Base-by-base conservation (phyloP, 2,797 vertebrate genomes). In the Premnoplex brunnescens region DNA sequence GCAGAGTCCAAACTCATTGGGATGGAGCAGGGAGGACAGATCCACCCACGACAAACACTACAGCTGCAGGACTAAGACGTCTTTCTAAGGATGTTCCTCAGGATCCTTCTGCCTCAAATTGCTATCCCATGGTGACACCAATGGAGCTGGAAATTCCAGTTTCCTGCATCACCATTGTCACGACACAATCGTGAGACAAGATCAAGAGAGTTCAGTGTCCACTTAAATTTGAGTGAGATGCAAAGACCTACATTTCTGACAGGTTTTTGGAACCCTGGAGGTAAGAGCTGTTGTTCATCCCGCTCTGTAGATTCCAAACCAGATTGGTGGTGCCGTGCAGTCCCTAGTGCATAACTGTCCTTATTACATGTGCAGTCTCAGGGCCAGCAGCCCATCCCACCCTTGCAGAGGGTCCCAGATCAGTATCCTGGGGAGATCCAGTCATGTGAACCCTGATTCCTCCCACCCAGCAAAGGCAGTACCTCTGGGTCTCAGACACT, bases 341-440 rank as follows among this genome's bases (percentile, higher is more conserved):
- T 93, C 82, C 64, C 91, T 43, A 36, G 55, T 58, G 67, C 48
- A 11, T 3, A 19, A 55, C 23, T 49, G 87, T 79, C 80, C 63
- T 30, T 63, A 39, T 67, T 60, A 7, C 79, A 76, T 5, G 0
- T 1, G 13, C 0, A 1, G 6, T 17, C 78, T 36, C 69, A 12
- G 41, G 60, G 64, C 34, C 83, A 37, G 62, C n/a, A 72, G 79
- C 66, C 16, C 0, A 0, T 19, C 46, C 39, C 81, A 24, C 1
- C 0, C n/a, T 36, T 1, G 0, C 54, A 34, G 27, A 14, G 0
- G 0, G 41, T 28, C 37, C 44, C 85, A 62, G 16, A 55, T 3
- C 41, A 26, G 18, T 5, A 11, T 4, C 12, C 48, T 39, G 39
- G 5, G 24, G 37, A 67, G 12, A 66, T 26, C 1, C 3, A 3